Percentiles rank a stretch among this genome's conserved stretches.
Conservation (phyloP, 2,113 vertebrate species). For the Paratilapia polleni region DNA sequence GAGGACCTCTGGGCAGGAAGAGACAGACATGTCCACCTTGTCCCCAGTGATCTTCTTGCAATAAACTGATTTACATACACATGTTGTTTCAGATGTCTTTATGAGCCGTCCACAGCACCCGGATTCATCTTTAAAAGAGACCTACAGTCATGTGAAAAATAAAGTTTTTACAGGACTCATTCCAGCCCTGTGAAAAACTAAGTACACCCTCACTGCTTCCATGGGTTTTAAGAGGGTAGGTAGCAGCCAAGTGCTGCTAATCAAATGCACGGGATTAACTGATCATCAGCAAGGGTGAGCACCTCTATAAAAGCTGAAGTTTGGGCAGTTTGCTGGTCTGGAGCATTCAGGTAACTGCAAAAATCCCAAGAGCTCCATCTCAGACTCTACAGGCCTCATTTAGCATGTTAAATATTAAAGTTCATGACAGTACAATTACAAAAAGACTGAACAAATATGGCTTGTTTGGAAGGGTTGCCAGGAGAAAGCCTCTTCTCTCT, state of each 20-base stretch:
- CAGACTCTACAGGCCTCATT: background rate
- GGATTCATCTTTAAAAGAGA: background rate
- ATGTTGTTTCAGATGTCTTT: background rate
- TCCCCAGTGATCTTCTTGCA: conserved; percentile 66
- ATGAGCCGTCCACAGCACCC: background rate
- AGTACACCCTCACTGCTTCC: background rate
- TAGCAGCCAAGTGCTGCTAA: too few species aligned
- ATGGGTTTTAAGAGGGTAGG: background rate
- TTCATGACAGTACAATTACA: background rate
- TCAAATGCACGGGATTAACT: too few species aligned
- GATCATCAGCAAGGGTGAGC: too few species aligned
- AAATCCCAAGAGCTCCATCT: background rate
- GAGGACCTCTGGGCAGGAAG: conserved; percentile 53
- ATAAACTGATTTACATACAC: conserved; percentile 76
- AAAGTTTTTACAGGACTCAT: background rate
- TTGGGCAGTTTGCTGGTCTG: too few species aligned
- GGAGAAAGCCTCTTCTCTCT: background rate
- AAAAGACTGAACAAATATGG: background rate
- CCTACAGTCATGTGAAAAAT: background rate
- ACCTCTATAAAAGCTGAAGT: too few species aligned
- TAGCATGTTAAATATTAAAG: background rate
- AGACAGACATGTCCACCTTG: conserved; percentile 5
- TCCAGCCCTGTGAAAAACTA: background rate
- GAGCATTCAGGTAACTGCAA: background rate
- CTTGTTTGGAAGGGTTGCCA: background rate